Evolutionary conservation across 2,113 vertebrate species (phyloP), one percentile per base, ranked within the genome.

Genomic region (Argyrosomus japonicus): DNA sequence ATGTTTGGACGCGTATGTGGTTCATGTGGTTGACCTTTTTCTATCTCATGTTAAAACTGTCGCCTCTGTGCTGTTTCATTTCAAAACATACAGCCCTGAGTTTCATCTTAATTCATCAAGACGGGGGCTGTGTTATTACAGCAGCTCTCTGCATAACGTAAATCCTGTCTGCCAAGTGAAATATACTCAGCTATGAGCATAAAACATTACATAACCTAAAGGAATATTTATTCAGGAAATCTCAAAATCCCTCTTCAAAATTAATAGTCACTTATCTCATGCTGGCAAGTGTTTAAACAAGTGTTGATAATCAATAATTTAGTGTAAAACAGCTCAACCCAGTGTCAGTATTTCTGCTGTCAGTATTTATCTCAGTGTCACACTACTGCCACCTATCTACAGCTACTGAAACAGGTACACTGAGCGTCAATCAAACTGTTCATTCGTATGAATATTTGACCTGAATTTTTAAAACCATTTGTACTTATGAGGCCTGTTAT

Each of bases 371-470:
- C 45, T 77, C 50, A 77, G 68, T 82, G 84, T 64, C n/a, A 19
- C 85, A 45, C 67, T 90, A 61, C 87, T 91, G 90, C 91, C 93
- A 79, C 79, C 92, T 93, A 73, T 64, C 64, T 25, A 7, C 64
- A 32, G 67, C 19, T 57, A 21, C 62, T 47, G 79, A 61, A 87
- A 88, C 61, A 53, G 29, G 1, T 70, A 70, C 36, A 19, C 27
- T 70, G 45, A 62, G 64, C 62, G 4, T 67, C 68, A 68, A 65
- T 77, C 36, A 25, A 65, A 47, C 64, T 63, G 11, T 69, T 71
- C 0, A 71, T 83, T 64, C 74, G 27, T 77, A 45, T 60, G 32
- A 77, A 68, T 79, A 85, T 71, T 79, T 68, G 32, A 71, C 83
- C 48, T 75, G 51, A 77, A 50, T 85, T 81, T 87, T 84, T 63